A percentile compares a stretch with the other conserved stretches of the same genome.
These are phyloP conservation scores for Ceyx margarethae DNA, from an alignment of 2,113 vertebrate genomes.

Conservation along the genomic window DNA sequence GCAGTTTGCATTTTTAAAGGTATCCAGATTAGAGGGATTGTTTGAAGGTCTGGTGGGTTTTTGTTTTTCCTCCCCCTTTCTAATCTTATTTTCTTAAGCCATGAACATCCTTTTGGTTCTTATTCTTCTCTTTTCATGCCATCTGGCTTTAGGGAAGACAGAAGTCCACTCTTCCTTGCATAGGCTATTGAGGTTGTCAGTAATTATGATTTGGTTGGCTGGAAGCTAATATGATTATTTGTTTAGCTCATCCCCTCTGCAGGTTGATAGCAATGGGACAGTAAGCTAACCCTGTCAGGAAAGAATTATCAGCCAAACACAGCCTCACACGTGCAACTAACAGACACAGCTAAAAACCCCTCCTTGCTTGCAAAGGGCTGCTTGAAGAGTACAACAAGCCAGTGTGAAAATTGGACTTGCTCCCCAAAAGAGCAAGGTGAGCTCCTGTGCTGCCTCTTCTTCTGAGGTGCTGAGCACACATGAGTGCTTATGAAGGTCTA, in stretches of 20 bases:
- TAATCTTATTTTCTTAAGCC: constrained; percentile 52
- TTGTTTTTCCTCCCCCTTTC: background rate
- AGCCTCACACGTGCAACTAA: background rate
- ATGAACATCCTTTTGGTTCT: constrained; percentile 11
- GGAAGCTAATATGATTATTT: constrained; percentile 54
- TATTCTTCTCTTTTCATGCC: background rate
- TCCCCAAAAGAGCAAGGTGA: background rate
- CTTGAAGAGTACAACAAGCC: background rate
- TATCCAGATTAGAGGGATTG: constrained; percentile 18
- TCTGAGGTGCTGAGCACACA: background rate
- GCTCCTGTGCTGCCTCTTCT: background rate
- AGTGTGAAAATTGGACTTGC: background rate
- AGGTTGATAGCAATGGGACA: constrained; percentile 43
- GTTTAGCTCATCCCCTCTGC: constrained; percentile 42
- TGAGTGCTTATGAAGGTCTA: background rate
- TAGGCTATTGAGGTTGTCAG: constrained; percentile 39
- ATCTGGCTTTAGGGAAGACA: constrained; percentile 41
- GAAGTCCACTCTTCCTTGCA: background rate
- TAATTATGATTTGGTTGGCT: constrained; percentile 52
- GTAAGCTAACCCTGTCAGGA: constrained; percentile 40
- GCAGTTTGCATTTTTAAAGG: constrained; percentile 30
- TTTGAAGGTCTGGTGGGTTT: constrained; percentile 25
- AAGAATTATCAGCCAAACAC: constrained; percentile 4
- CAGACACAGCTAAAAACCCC: background rate
- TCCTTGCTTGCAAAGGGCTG: background rate